phyloP scores from a whole-genome alignment of 2,888 invertebrate genomes.

The Mythimna loreyi region DNA sequence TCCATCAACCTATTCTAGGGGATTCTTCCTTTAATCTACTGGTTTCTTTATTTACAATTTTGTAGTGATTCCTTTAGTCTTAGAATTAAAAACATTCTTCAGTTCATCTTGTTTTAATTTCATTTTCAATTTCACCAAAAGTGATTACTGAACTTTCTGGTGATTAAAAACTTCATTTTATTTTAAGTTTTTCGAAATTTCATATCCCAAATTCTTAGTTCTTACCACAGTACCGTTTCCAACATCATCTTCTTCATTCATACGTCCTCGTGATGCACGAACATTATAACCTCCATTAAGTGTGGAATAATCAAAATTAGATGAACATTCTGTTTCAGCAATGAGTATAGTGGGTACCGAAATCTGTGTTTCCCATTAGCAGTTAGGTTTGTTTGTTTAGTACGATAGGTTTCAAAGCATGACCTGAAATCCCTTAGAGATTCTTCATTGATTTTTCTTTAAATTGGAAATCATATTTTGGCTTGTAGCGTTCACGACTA shows the following conservation, averaged over 20 bases:
- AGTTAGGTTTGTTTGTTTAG: constrained; percentile 76
- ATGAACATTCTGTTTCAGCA: constrained; percentile 72
- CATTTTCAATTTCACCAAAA: constrained; percentile 24
- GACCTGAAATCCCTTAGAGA: constrained; percentile 72
- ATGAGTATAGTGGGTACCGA: constrained; percentile 87
- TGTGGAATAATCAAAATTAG: constrained; percentile 70
- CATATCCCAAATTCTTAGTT: constrained; percentile 20
- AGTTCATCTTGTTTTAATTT: constrained; percentile 32
- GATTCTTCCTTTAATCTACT: constrained; percentile 35
- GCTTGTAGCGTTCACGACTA: constrained; percentile 41
- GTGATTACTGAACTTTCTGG: constrained; percentile 5
- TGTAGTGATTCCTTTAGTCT: constrained; percentile 14
- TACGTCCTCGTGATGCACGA: constrained; percentile 77
- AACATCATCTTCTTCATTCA: constrained; percentile 65
- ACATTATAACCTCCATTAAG: constrained; percentile 71
- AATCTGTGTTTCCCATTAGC: constrained; percentile 77
- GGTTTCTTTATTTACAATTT: constrained; percentile 22
- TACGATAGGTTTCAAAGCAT: constrained; percentile 75
- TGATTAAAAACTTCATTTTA: constrained; percentile 18
- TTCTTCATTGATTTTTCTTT: constrained; percentile 35
- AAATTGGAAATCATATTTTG: constrained; percentile 48
- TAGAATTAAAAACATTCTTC: constrained; percentile 23
- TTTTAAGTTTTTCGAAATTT: constrained; percentile 30
- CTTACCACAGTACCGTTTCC: constrained; percentile 61
- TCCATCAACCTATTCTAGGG: constrained; percentile 45